Percentiles rank a stretch among this genome's conserved stretches.
Conservation (phyloP, 2,113 vertebrate species). For the Eira barbara region DNA sequence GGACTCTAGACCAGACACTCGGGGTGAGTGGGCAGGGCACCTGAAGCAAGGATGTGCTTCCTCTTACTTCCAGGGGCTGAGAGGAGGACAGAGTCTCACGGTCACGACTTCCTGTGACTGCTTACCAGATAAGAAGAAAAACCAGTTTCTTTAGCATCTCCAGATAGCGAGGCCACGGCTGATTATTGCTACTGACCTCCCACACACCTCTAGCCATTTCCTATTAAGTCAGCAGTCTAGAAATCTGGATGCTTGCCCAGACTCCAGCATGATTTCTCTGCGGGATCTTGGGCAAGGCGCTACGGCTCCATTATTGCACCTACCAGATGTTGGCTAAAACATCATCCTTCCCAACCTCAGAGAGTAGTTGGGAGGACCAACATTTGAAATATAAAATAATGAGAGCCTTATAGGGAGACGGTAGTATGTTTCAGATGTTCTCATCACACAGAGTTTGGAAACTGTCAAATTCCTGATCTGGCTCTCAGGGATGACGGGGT, state of each 20-base stretch:
- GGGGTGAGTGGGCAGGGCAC: background rate
- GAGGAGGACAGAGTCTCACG: background rate
- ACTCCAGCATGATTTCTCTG: background rate
- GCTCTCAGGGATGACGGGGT: background rate
- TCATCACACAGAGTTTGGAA: background rate
- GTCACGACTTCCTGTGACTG: background rate
- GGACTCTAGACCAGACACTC: background rate
- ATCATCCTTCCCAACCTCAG: background rate
- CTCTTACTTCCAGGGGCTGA: background rate
- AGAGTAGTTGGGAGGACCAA: background rate
- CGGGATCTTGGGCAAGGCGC: background rate
- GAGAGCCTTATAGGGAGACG: background rate
- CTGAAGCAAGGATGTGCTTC: background rate
- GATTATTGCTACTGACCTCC: background rate
- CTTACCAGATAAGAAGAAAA: background rate
- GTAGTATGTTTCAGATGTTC: background rate
- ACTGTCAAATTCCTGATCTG: background rate
- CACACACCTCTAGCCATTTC: background rate
- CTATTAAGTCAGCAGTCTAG: background rate
- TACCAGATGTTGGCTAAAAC: background rate
- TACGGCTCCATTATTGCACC: background rate
- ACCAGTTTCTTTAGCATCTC: background rate
- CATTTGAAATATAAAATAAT: background rate
- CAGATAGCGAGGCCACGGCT: background rate
- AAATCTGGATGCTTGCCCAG: background rate